Conservation (phyloP, 2,888 invertebrate genomes). For the Pterostichus madidus region DNA sequence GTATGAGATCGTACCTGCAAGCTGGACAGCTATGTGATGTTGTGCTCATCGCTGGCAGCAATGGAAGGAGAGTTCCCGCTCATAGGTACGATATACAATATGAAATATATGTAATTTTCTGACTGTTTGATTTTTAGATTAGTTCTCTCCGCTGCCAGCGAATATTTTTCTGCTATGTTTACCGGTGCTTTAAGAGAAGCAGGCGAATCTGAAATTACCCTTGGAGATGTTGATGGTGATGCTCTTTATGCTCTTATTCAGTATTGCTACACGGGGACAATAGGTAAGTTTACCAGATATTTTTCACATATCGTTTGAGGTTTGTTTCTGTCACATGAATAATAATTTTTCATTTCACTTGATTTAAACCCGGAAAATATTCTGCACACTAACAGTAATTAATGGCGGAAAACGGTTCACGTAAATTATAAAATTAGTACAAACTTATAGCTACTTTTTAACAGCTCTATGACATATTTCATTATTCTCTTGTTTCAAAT, state of each 20-base stretch:
- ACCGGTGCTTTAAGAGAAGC: conserved; percentile 92
- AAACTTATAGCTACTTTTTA: no score
- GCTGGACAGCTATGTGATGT: conserved; percentile 93
- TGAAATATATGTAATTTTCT: background rate
- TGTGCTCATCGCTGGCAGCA: conserved; percentile 87
- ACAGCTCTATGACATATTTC: no score
- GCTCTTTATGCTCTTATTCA: conserved; percentile 91
- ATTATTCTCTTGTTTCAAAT: background rate
- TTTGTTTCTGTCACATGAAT: no score
- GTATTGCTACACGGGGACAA: conserved; percentile 94
- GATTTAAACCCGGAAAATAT: no score
- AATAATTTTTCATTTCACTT: no score
- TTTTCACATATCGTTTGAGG: background rate
- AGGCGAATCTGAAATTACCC: conserved; percentile 88
- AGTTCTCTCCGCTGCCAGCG: conserved; percentile 93
- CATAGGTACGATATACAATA: conserved; percentile 73
- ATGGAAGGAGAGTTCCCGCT: conserved; percentile 79
- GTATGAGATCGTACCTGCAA: conserved; percentile 90
- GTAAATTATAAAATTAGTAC: no score
- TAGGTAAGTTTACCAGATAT: conserved; percentile 74
- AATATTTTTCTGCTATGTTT: conserved; percentile 98
- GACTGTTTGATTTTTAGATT: conserved; percentile 79
- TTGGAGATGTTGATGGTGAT: conserved; percentile 92
- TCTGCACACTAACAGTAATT: no score
- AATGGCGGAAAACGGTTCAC: no score